Conservation (phyloP, 1,140 invertebrate species). For the Lucilia cuprina region DNA sequence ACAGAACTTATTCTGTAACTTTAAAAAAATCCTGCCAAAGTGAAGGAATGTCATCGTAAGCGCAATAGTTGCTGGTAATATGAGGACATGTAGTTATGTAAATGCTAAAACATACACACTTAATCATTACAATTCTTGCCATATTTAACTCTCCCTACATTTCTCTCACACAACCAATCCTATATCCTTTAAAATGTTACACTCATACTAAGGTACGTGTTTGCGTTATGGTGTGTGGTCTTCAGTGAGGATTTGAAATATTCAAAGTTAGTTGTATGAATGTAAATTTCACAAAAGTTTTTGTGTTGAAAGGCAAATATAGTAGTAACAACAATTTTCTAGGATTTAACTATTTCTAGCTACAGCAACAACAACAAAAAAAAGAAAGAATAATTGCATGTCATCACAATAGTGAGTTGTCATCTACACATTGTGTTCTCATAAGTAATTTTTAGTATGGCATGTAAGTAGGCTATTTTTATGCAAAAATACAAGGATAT, state of each 20-base stretch:
- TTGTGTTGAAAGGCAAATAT: too few relatives aligned
- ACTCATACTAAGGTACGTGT: background rate
- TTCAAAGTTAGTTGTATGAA: background rate
- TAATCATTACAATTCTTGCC: slow-evolving; percentile 5
- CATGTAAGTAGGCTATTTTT: background rate
- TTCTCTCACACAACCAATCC: background rate
- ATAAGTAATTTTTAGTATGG: background rate
- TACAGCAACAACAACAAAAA: too few relatives aligned
- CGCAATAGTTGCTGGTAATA: too few relatives aligned
- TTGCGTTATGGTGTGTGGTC: background rate
- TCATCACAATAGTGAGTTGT: slow-evolving; percentile 6
- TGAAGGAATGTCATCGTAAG: too few relatives aligned
- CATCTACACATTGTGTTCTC: background rate
- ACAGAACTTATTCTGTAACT: too few relatives aligned
- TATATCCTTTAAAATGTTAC: background rate
- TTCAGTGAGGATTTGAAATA: background rate
- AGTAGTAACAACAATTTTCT: too few relatives aligned
- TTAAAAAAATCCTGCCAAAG: too few relatives aligned
- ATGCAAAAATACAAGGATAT: background rate
- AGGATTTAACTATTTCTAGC: too few relatives aligned
- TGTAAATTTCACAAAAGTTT: too few relatives aligned
- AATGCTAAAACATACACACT: background rate
- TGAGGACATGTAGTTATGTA: background rate
- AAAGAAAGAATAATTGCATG: background rate
- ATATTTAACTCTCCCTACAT: background rate